Percentiles rank a stretch among this genome's conserved stretches.
Evolutionary conservation across 2,888 invertebrate genomes (phyloP).

Genomic region (Imbricaverruca yamaguchii): DNA sequence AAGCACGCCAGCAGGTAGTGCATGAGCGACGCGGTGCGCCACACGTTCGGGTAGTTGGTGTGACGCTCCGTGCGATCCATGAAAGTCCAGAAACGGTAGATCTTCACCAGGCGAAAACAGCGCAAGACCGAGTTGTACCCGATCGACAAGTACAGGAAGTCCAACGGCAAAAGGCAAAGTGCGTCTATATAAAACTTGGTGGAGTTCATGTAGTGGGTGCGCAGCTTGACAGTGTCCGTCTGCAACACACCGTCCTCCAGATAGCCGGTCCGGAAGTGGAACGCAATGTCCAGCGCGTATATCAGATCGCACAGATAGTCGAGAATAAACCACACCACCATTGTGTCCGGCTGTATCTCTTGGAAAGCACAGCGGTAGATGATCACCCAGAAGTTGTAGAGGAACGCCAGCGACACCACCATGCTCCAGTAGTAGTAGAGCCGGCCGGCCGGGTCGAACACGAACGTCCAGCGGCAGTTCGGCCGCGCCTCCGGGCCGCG

Average conservation of each 20-base stretch:
- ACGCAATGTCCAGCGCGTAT: conserved; percentile 90
- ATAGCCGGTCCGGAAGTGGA: conserved; percentile 95
- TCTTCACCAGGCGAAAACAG: conserved; percentile 91
- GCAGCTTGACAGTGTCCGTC: conserved; percentile 84
- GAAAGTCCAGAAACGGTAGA: conserved; percentile 97
- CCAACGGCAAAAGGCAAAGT: conserved; percentile 91
- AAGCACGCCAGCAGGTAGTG: conserved; percentile 69
- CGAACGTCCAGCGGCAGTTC: conserved; percentile 80
- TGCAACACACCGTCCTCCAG: conserved; percentile 91
- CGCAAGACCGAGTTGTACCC: conserved; percentile 88
- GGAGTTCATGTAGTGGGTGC: conserved; percentile 96
- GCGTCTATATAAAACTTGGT: conserved; percentile 98
- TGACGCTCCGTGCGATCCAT: conserved; percentile 97
- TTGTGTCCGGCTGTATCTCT: conserved; percentile 61
- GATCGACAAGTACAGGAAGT: conserved; percentile 95
- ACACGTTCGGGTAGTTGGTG: conserved; percentile 97
- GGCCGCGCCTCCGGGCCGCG: conserved; percentile 52
- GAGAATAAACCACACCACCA: conserved; percentile 53
- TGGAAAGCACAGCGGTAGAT: conserved; percentile 98
- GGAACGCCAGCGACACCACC: conserved; percentile 90
- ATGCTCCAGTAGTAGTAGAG: conserved; percentile 96
- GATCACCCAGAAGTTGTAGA: conserved; percentile 96
- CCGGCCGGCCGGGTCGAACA: conserved; percentile 95
- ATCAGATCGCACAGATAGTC: conserved; percentile 95
- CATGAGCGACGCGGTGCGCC: conserved; percentile 48